A percentile compares a stretch with the other conserved stretches of the same genome.
Evolutionary conservation across 2,797 vertebrate species (phyloP).

Genomic region (Prunella strophiata): DNA sequence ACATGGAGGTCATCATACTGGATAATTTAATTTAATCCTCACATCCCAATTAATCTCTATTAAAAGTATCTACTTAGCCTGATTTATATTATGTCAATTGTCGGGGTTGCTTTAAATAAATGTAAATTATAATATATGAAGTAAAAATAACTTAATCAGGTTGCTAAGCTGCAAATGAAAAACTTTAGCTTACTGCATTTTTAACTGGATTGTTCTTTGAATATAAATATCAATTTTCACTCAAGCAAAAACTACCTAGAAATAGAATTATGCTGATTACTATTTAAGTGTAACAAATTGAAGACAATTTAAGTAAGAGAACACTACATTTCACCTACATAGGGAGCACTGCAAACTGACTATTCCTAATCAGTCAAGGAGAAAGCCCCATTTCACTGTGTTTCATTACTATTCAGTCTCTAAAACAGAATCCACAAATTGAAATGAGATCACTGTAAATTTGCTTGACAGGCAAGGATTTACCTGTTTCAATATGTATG

Average conservation of each 20-base stretch:
- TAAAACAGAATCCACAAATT: neutral
- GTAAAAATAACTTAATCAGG: neutral
- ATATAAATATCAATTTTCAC: neutral
- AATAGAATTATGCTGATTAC: neutral
- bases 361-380: neutral
- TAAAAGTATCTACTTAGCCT: neutral
- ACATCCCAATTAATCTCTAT: neutral
- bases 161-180: slow-evolving; percentile 16
- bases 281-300: neutral
- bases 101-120: neutral
- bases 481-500: neutral
- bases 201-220: neutral
- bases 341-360: neutral
- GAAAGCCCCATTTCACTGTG: neutral
- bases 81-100: neutral
- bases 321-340: neutral
- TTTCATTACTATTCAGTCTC: neutral
- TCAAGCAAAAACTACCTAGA: neutral
- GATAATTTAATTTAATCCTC: neutral
- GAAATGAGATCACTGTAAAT: neutral
- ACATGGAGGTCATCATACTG: neutral
- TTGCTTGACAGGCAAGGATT: neutral
- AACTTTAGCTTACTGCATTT: neutral
- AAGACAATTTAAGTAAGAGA: neutral
- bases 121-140: neutral